These are phyloP conservation scores for Castor canadensis DNA, from an alignment of 2,113 vertebrate species.

Conservation along the genomic window DNA sequence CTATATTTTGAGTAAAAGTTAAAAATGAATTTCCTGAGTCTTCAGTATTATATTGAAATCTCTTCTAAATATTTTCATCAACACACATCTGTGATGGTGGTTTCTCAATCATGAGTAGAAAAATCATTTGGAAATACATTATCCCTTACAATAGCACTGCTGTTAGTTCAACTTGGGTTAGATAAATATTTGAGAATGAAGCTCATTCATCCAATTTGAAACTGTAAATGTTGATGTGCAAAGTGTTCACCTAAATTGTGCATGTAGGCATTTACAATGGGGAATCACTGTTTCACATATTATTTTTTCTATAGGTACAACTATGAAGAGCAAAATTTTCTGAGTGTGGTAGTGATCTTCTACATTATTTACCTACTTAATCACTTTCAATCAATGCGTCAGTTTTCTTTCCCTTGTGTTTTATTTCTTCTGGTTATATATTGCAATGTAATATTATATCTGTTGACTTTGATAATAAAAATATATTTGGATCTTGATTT, in stretches of 20 bases:
- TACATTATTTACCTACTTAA: not conserved
- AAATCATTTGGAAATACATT: not conserved
- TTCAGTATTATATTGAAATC: not conserved
- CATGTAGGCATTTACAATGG: not conserved
- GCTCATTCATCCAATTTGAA: not conserved
- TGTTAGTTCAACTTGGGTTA: not conserved
- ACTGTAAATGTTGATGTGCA: not conserved
- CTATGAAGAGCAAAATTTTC: not conserved
- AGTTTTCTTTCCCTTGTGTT: not conserved
- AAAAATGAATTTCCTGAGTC: not conserved
- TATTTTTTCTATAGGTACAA: not conserved
- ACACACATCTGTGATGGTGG: not conserved
- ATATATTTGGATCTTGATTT: not conserved
- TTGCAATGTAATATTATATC: not conserved
- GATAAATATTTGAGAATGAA: not conserved
- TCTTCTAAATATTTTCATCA: not conserved
- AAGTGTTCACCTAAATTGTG: not conserved
- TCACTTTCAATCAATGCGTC: not conserved
- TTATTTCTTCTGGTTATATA: not conserved
- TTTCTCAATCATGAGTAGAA: not conserved
- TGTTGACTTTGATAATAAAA: not conserved
- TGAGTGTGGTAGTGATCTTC: not conserved
- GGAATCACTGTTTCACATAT: not conserved
- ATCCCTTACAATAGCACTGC: not conserved
- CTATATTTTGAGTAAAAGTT: not conserved